These are phyloP conservation scores for Drusus annulatus DNA, from an alignment of 1,140 invertebrate genomes.

Conservation along the genomic window DNA sequence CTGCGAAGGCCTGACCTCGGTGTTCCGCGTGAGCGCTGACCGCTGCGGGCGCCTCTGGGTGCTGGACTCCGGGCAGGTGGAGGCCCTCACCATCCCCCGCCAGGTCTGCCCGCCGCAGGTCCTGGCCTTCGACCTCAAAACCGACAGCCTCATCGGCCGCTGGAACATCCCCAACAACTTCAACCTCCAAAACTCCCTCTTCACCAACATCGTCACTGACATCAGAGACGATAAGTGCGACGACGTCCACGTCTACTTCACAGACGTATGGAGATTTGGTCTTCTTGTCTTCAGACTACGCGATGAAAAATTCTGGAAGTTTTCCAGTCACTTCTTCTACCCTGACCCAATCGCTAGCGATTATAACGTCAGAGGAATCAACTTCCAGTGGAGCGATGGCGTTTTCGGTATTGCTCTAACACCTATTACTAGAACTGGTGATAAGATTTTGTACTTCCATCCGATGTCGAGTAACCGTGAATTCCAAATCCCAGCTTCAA, in stretches of 20 bases:
- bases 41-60: conserved; percentile 82
- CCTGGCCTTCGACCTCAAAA: conserved; percentile 81
- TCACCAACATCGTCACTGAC: conserved; percentile 82
- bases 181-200: conserved; percentile 80
- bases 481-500: conserved; percentile 79
- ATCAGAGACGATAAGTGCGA: conserved; percentile 76
- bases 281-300: conserved; percentile 79
- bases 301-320: conserved; percentile 79
- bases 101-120: conserved; percentile 82
- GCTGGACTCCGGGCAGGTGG: conserved; percentile 82
- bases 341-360: conserved; percentile 83
- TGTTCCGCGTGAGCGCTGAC: conserved; percentile 83
- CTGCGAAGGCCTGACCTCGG: conserved; percentile 81
- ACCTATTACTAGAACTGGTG: conserved; percentile 71
- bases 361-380: conserved; percentile 78
- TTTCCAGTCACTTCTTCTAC: conserved; percentile 82
- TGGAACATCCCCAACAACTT: conserved; percentile 78
- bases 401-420: conserved; percentile 83
- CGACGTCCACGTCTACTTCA: conserved; percentile 78
- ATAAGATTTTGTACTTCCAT: conserved; percentile 82
- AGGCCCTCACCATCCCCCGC: conserved; percentile 77
- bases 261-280: conserved; percentile 85
- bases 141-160: conserved; percentile 74
- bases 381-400: conserved; percentile 87
- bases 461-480: conserved; percentile 85